These are phyloP conservation scores for Ichneumoninae sp. DNA, from an alignment of 2,888 invertebrate species.

Conservation along the genomic window DNA sequence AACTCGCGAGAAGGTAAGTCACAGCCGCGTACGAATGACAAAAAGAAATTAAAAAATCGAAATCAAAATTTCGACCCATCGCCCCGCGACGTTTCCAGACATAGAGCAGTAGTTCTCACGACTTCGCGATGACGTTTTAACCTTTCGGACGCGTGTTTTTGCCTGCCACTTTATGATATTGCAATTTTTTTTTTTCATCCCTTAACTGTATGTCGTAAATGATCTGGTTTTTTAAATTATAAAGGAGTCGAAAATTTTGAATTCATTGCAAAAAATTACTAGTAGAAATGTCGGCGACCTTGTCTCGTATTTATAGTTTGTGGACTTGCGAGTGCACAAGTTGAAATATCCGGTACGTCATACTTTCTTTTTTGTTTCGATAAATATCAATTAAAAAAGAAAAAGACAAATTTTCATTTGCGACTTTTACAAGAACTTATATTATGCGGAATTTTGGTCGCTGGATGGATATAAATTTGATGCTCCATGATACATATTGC, in stretches of 20 bases:
- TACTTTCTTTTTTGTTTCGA: background rate
- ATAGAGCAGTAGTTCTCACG: conserved; percentile 8
- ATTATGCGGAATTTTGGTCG: background rate
- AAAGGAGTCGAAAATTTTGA: background rate
- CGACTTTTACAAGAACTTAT: background rate
- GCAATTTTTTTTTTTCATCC: conserved; percentile 57
- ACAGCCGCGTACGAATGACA: background rate
- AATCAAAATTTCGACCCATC: conserved; percentile 22
- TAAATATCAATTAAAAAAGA: background rate
- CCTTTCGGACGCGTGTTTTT: conserved; percentile 74
- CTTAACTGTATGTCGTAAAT: background rate
- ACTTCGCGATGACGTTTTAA: conserved; percentile 78
- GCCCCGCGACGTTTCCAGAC: conserved; percentile 57
- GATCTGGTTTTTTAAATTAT: background rate
- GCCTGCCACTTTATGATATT: conserved; percentile 55
- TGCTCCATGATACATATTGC: background rate
- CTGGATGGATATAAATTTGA: background rate
- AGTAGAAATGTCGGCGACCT: conserved; percentile 44
- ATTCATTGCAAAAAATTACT: background rate
- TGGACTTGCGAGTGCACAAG: background rate
- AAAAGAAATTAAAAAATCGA: conserved; percentile 20
- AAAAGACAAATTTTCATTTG: background rate
- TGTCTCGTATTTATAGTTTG: conserved; percentile 55
- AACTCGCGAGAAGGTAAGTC: conserved; percentile 52
- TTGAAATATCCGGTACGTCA: background rate